A percentile compares a stretch with the other conserved stretches of the same genome.
Conservation (phyloP, 1,140 invertebrate genomes). For the Rhynchophorus ferrugineus region DNA sequence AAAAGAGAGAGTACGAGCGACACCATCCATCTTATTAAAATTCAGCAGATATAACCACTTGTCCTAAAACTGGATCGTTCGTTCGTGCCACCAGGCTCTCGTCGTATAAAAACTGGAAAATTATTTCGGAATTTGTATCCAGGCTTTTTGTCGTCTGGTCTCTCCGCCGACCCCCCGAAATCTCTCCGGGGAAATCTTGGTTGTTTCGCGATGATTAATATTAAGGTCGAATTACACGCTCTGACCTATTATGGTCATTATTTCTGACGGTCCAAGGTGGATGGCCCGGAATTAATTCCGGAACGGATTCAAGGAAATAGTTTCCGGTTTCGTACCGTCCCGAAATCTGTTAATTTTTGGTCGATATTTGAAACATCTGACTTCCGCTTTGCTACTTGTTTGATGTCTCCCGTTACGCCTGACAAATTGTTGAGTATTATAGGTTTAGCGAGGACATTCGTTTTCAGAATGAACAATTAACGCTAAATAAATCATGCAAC, state of each 20-base stretch:
- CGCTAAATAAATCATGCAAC: too few relatives aligned
- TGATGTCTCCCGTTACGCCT: too few relatives aligned
- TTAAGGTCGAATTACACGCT: slow-evolving; percentile 21
- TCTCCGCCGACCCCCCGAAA: neutral
- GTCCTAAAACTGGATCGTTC: neutral
- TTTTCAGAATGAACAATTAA: too few relatives aligned
- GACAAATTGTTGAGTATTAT: too few relatives aligned
- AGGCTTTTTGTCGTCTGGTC: slow-evolving; percentile 16
- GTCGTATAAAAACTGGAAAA: slow-evolving; percentile 9
- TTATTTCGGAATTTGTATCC: slow-evolving; percentile 15
- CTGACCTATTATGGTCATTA: slow-evolving; percentile 24
- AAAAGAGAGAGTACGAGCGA: too few relatives aligned
- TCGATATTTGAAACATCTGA: too few relatives aligned
- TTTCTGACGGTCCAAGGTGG: slow-evolving; percentile 16
- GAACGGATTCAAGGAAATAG: slow-evolving; percentile 13
- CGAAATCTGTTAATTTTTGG: too few relatives aligned
- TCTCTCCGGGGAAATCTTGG: slow-evolving; percentile 18
- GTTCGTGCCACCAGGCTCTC: neutral
- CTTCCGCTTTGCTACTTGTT: too few relatives aligned
- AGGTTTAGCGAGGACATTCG: too few relatives aligned
- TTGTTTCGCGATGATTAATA: slow-evolving; percentile 21
- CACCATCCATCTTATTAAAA: neutral
- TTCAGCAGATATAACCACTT: neutral
- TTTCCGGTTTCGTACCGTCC: too few relatives aligned
- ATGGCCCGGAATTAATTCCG: slow-evolving; percentile 12